phyloP scores from a whole-genome alignment of 2,113 vertebrate species.

The Megalops atlanticus region DNA sequence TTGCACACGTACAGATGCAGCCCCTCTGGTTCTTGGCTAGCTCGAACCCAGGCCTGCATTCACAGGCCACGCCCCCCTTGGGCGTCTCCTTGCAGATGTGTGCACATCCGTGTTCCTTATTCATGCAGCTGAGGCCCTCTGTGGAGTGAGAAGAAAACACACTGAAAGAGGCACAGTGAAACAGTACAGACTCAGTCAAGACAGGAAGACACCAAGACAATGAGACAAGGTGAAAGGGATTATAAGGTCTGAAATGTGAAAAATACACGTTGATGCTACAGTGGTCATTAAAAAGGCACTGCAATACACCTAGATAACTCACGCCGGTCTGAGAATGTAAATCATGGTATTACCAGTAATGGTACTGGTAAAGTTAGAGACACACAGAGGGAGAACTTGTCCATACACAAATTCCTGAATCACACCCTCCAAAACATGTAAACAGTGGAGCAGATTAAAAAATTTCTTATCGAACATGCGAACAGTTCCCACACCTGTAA shows the following conservation, averaged over 20 bases:
- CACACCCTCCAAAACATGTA: too few relatives aligned
- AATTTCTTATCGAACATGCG: background rate
- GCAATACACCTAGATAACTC: background rate
- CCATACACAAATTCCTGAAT: too few relatives aligned
- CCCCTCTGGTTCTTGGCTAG: constrained; percentile 90
- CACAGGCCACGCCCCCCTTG: constrained; percentile 88
- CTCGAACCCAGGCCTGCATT: constrained; percentile 95
- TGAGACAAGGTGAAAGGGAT: too few relatives aligned
- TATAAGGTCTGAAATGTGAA: too few relatives aligned
- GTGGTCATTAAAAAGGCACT: background rate
- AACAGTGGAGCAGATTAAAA: background rate
- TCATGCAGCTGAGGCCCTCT: constrained; percentile 99
- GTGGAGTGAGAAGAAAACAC: constrained; percentile 56
- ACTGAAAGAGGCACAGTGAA: too few relatives aligned
- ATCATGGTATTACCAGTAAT: background rate
- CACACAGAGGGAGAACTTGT: too few relatives aligned
- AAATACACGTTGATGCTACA: background rate
- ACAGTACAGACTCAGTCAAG: background rate
- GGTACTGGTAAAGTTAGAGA: too few relatives aligned
- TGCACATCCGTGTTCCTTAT: constrained; percentile 92
- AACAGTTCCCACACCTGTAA: background rate
- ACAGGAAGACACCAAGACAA: background rate
- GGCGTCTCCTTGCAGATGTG: constrained; percentile 96
- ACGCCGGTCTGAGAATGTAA: too few relatives aligned
- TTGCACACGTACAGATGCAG: constrained; percentile 84